Evolutionary conservation across 1,140 invertebrate genomes (phyloP).

Genomic region (Drosophila nigrodunni): DNA sequence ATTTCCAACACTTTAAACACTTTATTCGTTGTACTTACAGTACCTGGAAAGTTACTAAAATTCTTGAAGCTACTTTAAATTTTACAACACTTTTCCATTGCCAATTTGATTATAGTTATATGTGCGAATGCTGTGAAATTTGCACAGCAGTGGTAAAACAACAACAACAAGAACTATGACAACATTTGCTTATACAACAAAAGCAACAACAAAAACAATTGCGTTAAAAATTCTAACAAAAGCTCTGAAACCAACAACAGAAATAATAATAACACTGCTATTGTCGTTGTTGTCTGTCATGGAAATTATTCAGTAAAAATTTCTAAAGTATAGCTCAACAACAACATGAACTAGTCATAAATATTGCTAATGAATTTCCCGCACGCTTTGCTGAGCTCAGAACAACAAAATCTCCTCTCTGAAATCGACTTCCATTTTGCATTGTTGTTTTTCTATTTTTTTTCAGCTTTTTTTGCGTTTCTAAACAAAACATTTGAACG

Average conservation of each 20-base stretch:
- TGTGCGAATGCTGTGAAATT: constrained; percentile 30
- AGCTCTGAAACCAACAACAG: constrained; percentile 49
- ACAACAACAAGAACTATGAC: constrained; percentile 6
- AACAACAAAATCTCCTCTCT: constrained; percentile 48
- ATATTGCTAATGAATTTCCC: constrained; percentile 82
- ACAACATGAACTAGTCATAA: constrained; percentile 64
- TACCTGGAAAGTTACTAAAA: neutral
- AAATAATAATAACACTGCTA: constrained; percentile 68
- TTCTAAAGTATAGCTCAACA: constrained; percentile 40
- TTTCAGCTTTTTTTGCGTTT: neutral
- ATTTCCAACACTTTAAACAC: no score
- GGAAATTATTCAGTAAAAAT: constrained; percentile 72
- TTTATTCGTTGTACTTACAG: neutral
- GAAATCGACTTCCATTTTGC: constrained; percentile 47
- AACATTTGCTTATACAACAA: constrained; percentile 17
- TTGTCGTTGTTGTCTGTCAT: constrained; percentile 57
- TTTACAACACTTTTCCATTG: constrained; percentile 25
- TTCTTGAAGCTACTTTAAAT: neutral
- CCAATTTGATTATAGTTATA: constrained; percentile 15
- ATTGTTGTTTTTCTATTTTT: constrained; percentile 28
- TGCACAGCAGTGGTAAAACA: constrained; percentile 43
- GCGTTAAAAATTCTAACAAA: constrained; percentile 53
- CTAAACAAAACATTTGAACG: constrained; percentile 43
- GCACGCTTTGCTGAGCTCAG: constrained; percentile 76
- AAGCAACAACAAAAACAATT: constrained; percentile 24